Evolutionary conservation across 92 coral and sea anemone species (phyloP).

Genomic region (Porites rus): DNA sequence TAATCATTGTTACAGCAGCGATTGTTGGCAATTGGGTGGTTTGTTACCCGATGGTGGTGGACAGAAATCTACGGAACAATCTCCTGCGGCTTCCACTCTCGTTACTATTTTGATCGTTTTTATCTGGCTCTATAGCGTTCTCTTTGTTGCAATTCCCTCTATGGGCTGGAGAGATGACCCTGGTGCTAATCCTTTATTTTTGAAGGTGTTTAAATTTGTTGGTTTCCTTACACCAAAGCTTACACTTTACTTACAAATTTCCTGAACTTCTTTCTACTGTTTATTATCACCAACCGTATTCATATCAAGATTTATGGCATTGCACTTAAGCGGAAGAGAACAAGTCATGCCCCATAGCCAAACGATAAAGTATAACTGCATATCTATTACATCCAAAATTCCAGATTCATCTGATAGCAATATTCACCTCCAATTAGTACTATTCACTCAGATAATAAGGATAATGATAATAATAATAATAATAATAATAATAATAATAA

Average conservation of each 20-base stretch:
- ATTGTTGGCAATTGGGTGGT: conserved; percentile 1
- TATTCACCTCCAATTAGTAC: neutral
- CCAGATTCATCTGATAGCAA: neutral
- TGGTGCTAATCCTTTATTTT: conserved; percentile 5
- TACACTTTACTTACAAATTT: conserved; percentile 47
- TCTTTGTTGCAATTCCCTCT: conserved; percentile 76
- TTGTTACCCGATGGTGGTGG: neutral
- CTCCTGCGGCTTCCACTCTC: conserved; percentile 47
- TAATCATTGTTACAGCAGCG: neutral
- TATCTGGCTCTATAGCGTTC: conserved; percentile 81
- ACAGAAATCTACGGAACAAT: conserved; percentile 12
- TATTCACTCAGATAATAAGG: neutral
- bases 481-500: too few species aligned
- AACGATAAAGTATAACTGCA: conserved; percentile 35
- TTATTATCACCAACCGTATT: conserved; percentile 53
- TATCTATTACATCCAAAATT: conserved; percentile 5
- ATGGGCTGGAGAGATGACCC: conserved; percentile 74
- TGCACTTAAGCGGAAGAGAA: conserved; percentile 18
- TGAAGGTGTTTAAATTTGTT: conserved; percentile 32
- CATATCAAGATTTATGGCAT: conserved; percentile 67
- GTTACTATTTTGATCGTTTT: conserved; percentile 45
- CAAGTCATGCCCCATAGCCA: neutral
- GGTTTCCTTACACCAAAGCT: conserved; percentile 48
- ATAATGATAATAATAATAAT: neutral
- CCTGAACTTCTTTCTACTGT: conserved; percentile 61